phyloP scores from a whole-genome alignment of 2,888 invertebrate species.

The Meloe dianella region DNA sequence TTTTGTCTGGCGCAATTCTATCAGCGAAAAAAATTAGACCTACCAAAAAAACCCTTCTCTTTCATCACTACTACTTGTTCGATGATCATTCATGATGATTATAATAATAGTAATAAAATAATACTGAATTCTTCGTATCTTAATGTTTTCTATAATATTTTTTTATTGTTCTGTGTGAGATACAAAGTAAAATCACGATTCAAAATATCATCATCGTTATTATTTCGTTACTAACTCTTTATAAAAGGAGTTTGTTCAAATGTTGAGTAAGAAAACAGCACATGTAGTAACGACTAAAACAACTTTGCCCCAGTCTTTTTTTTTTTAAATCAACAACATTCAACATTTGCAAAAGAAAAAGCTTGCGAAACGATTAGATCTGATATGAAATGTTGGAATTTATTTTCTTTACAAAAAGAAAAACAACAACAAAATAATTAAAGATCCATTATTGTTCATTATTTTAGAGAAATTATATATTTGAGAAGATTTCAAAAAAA shows the following conservation, averaged over 20 bases:
- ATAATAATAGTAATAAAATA: background rate
- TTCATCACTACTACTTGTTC: background rate
- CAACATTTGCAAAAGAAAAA: slow-evolving; percentile 19
- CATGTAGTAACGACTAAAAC: slow-evolving; percentile 23
- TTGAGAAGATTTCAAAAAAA: too few species aligned
- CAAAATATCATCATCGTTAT: slow-evolving; percentile 22
- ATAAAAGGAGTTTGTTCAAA: slow-evolving; percentile 23
- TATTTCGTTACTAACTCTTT: slow-evolving; percentile 21
- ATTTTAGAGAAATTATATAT: too few species aligned
- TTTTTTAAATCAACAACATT: slow-evolving; percentile 22
- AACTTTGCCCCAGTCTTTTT: slow-evolving; percentile 9
- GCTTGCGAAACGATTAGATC: slow-evolving; percentile 17
- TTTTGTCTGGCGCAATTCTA: slow-evolving; percentile 6
- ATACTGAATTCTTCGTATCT: background rate
- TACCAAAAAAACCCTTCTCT: background rate
- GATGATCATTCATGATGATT: background rate
- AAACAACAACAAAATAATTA: background rate
- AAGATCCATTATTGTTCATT: too few species aligned
- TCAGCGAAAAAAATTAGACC: background rate
- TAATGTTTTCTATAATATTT: slow-evolving; percentile 5
- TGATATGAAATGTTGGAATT: slow-evolving; percentile 9
- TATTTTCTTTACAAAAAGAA: background rate
- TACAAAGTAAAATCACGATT: slow-evolving; percentile 18
- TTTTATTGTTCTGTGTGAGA: slow-evolving; percentile 7
- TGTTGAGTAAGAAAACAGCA: slow-evolving; percentile 23